phyloP scores from a whole-genome alignment of 2,888 invertebrate genomes.

The Clepsis dumicolana region DNA sequence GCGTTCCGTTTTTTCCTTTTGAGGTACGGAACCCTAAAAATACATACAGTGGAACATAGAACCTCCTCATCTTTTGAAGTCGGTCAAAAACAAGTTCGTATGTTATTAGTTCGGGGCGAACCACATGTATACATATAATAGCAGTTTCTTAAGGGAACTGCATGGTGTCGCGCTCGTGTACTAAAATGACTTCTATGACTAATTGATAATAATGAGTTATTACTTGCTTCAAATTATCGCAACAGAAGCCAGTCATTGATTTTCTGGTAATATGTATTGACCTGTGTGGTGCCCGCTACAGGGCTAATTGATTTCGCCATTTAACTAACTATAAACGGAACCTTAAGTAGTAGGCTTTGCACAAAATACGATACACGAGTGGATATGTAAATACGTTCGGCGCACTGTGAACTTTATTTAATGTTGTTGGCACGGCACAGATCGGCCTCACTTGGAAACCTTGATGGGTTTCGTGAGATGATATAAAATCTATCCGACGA shows the following conservation, averaged over 20 bases:
- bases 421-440: neutral
- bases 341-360: neutral
- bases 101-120: no score
- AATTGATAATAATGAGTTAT: neutral
- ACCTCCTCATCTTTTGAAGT: no score
- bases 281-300: neutral
- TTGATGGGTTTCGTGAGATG: conserved; percentile 30
- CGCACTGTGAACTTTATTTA: neutral
- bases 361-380: neutral
- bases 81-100: no score
- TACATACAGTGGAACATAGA: no score
- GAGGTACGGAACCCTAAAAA: no score
- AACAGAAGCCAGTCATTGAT: neutral
- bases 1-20: no score
- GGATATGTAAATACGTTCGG: neutral
- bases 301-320: neutral
- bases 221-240: neutral
- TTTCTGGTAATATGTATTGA: neutral
- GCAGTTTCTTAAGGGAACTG: no score
- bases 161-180: no score
- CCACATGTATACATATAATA: no score
- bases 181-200: neutral
- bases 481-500: conserved; percentile 22
- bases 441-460: conserved; percentile 23
- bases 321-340: neutral